Base-by-base conservation (phyloP, 2,888 invertebrate genomes). In the Anorthoa munda region DNA sequence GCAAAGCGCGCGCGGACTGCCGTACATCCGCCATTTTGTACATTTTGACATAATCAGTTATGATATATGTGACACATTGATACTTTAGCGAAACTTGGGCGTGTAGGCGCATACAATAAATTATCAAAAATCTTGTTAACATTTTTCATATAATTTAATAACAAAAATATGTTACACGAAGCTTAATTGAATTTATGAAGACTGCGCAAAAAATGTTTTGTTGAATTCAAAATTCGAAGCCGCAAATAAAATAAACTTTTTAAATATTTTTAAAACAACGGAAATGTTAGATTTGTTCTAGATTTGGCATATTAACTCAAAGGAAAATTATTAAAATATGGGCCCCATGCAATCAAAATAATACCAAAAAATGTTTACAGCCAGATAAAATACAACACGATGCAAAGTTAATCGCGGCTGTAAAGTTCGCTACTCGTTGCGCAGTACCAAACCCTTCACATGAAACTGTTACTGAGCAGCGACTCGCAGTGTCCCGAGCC, bases 51-150 rank as follows among this genome's bases (percentile, higher is more conserved):
- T 82, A 72, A 77, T 77, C 69, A 56, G 53, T 48, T 77, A 79
- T 75, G 79, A 85, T 85, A 76, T 81, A 77, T 74, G 67, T 74
- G 85, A 85, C 85, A 77, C 75, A 70, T 78, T 68, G 63, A 84
- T 82, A 76, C 72, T 81, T 68, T 61, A 50, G 46, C 48, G 61
- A 63, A 75, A 66, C 56, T 31, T 53, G 31, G 21, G 55, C 59
- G 73, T 66, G 82, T 77, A 63, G 82, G 73, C 60, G 70, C 66
- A 31, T 63, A 72, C 0, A 65, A 75, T 73, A 73, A 69, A 84
- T 84, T 75, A 66, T 68, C 26, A 72, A 66, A 72, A 65, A 61
- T 67, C 63, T 64, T 72, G 50, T 51, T 67, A 58, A 55, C 3
- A 60, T 61, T 53, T 68, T 56, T 66, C 17, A 46, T 63, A 53